phyloP scores from a whole-genome alignment of 2,888 invertebrate species.

The Dynastes hyllus region DNA sequence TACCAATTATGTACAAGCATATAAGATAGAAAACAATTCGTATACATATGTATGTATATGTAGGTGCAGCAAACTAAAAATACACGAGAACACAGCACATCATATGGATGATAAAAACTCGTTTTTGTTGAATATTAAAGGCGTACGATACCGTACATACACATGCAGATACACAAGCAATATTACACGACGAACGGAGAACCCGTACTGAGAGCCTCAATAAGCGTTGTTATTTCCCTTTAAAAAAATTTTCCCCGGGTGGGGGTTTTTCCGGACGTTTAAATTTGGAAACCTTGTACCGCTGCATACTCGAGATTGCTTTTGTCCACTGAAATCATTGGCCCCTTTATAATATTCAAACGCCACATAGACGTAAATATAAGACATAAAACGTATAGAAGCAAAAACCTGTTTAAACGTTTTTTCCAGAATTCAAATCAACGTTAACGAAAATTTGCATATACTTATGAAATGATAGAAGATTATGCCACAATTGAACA shows the following conservation, averaged over 20 bases:
- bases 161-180: constrained; percentile 13
- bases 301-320: neutral
- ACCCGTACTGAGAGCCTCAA: constrained; percentile 21
- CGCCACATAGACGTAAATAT: neutral
- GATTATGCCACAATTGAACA: too few species aligned
- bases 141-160: neutral
- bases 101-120: constrained; percentile 6
- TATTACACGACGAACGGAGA: constrained; percentile 14
- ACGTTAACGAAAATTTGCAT: too few species aligned
- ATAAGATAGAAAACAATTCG: constrained; percentile 4
- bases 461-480: too few species aligned
- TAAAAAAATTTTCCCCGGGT: too few species aligned
- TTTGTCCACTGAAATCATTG: constrained; percentile 3
- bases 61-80: constrained; percentile 34
- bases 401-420: too few species aligned
- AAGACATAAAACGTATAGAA: too few species aligned
- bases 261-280: too few species aligned
- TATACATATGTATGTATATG: constrained; percentile 1
- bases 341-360: neutral
- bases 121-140: constrained; percentile 21
- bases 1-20: neutral
- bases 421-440: too few species aligned
- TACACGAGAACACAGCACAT: constrained; percentile 8
- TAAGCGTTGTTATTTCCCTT: constrained; percentile 15
- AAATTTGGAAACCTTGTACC: constrained; percentile 1